Conservation (phyloP, 1,140 invertebrate species). For the Apis dorsata region DNA sequence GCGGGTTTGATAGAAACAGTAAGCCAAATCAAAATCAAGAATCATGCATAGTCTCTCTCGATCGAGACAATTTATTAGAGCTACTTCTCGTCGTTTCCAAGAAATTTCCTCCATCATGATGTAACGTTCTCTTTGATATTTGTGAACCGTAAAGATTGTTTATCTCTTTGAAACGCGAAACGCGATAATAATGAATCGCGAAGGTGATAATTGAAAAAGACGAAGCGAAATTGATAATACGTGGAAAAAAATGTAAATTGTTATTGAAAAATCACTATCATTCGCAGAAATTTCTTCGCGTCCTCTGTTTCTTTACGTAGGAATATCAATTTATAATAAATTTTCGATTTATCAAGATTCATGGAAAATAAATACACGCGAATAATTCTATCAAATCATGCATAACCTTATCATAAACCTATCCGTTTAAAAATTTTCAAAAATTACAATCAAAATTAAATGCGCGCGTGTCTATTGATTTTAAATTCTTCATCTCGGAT, state of each 20-base stretch:
- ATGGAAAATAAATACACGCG: no score
- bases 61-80: constrained; percentile 20
- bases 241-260: constrained; percentile 2
- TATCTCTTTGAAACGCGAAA: neutral
- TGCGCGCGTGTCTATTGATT: no score
- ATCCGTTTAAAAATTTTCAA: no score
- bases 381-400: no score
- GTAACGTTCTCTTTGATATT: constrained; percentile 11
- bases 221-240: constrained; percentile 47
- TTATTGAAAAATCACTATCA: constrained; percentile 38
- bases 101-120: neutral
- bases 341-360: constrained; percentile 45
- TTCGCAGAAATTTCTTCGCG: no score
- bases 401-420: no score
- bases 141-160: no score
- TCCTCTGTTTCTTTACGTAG: no score
- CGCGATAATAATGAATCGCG: neutral
- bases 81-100: neutral
- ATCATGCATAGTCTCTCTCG: neutral
- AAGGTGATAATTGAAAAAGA: constrained; percentile 17
- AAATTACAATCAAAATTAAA: no score
- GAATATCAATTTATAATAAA: neutral
- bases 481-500: no score
- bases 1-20: neutral
- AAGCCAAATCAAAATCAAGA: neutral